Percentiles rank a stretch among this genome's conserved stretches.
Conservation (phyloP, 2,888 invertebrate genomes). For the Thera obeliscata region DNA sequence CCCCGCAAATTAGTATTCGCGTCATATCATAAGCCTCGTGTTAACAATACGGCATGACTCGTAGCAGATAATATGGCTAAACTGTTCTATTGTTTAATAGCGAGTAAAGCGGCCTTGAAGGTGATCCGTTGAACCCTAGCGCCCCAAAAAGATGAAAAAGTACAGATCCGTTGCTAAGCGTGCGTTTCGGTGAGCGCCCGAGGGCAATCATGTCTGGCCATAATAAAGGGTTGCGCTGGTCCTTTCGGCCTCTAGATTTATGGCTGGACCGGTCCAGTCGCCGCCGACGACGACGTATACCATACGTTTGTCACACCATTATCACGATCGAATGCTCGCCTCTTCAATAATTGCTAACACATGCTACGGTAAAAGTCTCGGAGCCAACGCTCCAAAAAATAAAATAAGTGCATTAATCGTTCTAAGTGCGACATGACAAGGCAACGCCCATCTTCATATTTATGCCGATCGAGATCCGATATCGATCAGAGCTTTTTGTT, state of each 20-base stretch:
- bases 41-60: constrained; percentile 63
- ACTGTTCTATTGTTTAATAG: constrained; percentile 59
- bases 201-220: constrained; percentile 81
- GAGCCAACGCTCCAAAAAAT: constrained; percentile 50
- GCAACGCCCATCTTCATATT: constrained; percentile 72
- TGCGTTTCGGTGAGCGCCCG: constrained; percentile 74
- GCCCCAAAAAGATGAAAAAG: constrained; percentile 61
- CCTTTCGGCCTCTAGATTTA: constrained; percentile 76
- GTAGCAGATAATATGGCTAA: constrained; percentile 57
- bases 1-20: constrained; percentile 71
- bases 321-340: constrained; percentile 46
- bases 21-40: constrained; percentile 40
- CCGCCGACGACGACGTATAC: constrained; percentile 63
- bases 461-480: constrained; percentile 67
- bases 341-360: constrained; percentile 62
- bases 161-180: constrained; percentile 71
- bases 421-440: constrained; percentile 65
- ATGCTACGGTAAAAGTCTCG: constrained; percentile 44
- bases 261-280: constrained; percentile 56
- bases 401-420: constrained; percentile 59
- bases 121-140: constrained; percentile 60
- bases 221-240: constrained; percentile 80
- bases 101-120: constrained; percentile 49
- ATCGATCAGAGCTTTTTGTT: constrained; percentile 44
- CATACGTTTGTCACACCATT: constrained; percentile 76